phyloP scores from a whole-genome alignment of 1,140 invertebrate species.

The Ridgeia piscesae region DNA sequence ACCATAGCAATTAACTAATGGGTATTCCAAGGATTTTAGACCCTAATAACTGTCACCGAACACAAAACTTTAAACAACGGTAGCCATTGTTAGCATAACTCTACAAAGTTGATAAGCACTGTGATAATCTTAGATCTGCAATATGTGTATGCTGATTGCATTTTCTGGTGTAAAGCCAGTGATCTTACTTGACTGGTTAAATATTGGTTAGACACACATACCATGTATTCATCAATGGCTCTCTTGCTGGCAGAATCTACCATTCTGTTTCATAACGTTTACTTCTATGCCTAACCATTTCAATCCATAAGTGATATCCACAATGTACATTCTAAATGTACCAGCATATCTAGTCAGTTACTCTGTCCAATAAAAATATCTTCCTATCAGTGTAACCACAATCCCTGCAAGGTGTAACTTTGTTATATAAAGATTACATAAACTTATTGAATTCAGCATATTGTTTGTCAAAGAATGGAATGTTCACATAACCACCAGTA shows the following conservation, averaged over 20 bases:
- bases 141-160: not conserved
- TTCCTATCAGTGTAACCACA: no score
- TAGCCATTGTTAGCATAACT: not conserved
- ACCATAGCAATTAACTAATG: not conserved
- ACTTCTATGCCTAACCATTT: not conserved
- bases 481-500: no score
- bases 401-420: no score
- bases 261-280: not conserved
- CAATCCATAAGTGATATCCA: no score
- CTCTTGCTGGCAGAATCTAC: not conserved
- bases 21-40: not conserved
- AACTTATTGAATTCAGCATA: no score
- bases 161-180: not conserved
- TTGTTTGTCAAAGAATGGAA: no score
- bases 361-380: no score
- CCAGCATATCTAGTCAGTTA: no score
- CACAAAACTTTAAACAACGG: not conserved
- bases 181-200: not conserved
- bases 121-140: not conserved
- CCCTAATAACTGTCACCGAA: not conserved
- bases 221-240: not conserved
- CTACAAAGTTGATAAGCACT: not conserved
- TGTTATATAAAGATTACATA: no score
- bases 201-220: not conserved
- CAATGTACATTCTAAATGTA: no score